phyloP scores from a whole-genome alignment of 2,888 invertebrate genomes.

The Pogonocherus hispidulus region DNA sequence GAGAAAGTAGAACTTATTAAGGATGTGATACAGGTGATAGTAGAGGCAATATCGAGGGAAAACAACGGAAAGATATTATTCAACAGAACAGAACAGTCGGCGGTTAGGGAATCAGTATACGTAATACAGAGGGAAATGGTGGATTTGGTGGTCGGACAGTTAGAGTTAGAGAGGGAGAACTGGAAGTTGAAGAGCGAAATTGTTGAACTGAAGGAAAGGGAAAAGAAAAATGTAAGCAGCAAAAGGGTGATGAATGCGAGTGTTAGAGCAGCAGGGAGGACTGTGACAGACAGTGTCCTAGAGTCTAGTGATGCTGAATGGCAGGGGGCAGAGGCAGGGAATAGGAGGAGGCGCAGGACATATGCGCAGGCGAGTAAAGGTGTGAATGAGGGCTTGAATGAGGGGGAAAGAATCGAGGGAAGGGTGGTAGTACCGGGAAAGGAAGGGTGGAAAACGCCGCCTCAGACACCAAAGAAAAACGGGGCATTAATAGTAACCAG shows the following conservation, averaged over 20 bases:
- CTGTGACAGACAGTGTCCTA: too few relatives aligned
- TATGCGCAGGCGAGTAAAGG: neutral
- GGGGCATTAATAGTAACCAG: neutral
- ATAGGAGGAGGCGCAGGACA: neutral
- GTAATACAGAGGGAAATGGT: neutral
- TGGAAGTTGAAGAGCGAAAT: neutral
- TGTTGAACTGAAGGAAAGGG: neutral
- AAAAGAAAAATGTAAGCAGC: too few relatives aligned
- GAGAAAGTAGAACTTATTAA: neutral
- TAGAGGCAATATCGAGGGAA: neutral
- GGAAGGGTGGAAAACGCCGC: neutral
- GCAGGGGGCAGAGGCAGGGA: neutral
- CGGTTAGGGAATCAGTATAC: neutral
- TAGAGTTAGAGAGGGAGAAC: neutral
- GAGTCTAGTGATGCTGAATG: too few relatives aligned
- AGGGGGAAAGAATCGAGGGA: neutral
- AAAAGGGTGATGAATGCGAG: neutral
- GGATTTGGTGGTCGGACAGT: neutral
- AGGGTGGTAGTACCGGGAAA: neutral
- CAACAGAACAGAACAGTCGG: neutral
- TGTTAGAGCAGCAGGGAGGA: neutral
- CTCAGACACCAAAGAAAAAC: neutral
- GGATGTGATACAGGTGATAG: neutral
- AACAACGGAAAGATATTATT: neutral
- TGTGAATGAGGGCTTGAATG: neutral